A percentile compares a stretch with the other conserved stretches of the same genome.
Conservation (phyloP, 2,888 invertebrate genomes). For the Cataglyphis altisquamis region DNA sequence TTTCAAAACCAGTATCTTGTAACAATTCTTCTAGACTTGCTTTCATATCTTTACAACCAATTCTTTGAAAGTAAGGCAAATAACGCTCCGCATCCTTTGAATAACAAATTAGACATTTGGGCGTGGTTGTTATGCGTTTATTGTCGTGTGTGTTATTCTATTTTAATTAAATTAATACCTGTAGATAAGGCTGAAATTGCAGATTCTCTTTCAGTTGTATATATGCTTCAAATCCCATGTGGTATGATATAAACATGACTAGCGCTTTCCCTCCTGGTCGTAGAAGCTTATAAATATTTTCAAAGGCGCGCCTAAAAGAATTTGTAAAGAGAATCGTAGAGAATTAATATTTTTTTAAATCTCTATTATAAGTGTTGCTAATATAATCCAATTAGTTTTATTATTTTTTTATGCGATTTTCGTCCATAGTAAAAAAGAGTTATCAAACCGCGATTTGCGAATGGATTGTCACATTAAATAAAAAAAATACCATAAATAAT, state of each 20-base stretch:
- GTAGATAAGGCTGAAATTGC: conserved; percentile 90
- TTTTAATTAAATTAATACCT: conserved; percentile 79
- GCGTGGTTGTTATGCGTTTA: neutral
- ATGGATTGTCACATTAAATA: neutral
- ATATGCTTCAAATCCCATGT: conserved; percentile 91
- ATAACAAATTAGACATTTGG: neutral
- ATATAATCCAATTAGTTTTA: neutral
- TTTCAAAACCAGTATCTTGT: conserved; percentile 88
- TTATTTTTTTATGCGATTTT: neutral
- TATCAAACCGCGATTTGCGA: neutral
- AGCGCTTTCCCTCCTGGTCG: conserved; percentile 90
- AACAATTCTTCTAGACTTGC: conserved; percentile 88
- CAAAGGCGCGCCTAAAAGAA: conserved; percentile 87
- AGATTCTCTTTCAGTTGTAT: conserved; percentile 88
- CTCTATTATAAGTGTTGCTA: neutral
- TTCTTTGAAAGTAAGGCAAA: conserved; percentile 90
- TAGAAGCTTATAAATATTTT: conserved; percentile 90
- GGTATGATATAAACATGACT: conserved; percentile 90
- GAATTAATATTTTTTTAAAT: neutral
- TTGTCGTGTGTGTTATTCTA: neutral
- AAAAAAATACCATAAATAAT: conserved; percentile 89
- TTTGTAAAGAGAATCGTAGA: neutral
- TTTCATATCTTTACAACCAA: conserved; percentile 87
- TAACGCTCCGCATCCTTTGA: conserved; percentile 88
- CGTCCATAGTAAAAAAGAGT: neutral